These are phyloP conservation scores for Ophiodon elongatus DNA, from an alignment of 2,113 vertebrate species.

Conservation along the genomic window DNA sequence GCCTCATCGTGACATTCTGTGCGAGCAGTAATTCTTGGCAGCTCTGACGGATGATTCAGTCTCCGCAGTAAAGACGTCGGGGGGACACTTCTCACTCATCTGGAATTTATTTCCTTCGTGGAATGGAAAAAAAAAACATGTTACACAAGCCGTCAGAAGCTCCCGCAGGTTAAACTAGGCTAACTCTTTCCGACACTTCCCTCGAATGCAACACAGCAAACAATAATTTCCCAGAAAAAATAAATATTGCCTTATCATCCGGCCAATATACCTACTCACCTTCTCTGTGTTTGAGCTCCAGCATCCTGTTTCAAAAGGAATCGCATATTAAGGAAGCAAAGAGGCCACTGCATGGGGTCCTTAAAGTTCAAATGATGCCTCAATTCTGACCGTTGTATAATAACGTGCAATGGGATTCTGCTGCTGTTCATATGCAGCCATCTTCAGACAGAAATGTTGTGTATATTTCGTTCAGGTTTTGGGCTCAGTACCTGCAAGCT, in stretches of 20 bases:
- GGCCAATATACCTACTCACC: background rate
- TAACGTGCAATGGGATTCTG: constrained; percentile 10
- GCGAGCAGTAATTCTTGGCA: constrained; percentile 20
- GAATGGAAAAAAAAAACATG: background rate
- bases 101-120: background rate
- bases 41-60: constrained; percentile 39
- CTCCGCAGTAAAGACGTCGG: background rate
- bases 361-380: background rate
- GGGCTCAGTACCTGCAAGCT: background rate
- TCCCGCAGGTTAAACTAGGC: background rate
- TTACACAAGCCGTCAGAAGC: background rate
- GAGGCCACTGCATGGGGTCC: background rate
- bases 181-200: background rate
- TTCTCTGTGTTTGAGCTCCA: background rate
- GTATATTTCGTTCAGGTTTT: background rate
- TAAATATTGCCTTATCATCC: background rate
- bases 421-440: background rate
- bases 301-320: constrained; percentile 5
- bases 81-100: constrained; percentile 1
- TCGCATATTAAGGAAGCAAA: background rate
- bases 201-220: background rate
- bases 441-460: background rate
- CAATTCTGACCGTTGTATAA: background rate
- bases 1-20: constrained; percentile 12
- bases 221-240: background rate